Base-by-base conservation (phyloP, 2,797 vertebrate species). In the Chrosomus eos region DNA sequence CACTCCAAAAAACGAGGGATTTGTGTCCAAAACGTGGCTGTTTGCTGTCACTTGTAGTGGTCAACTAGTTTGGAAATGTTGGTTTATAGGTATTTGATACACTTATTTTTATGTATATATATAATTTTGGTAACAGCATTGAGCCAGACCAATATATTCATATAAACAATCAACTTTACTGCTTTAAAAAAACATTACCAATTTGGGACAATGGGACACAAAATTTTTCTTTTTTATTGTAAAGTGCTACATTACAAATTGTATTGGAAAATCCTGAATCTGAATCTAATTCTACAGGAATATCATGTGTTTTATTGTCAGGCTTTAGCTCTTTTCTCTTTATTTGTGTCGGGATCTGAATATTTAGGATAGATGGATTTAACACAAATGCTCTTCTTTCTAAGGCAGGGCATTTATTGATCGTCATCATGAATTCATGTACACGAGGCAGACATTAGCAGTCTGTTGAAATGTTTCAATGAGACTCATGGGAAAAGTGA, bases 401-500 rank as follows among this genome's bases (percentile, higher is more conserved):
- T 43, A 10, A 64, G 26, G 38, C 36, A 78, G 58, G 58, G 36
- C 38, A 79, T 33, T 79, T 23, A 31, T 33, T 48, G 58, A 11
- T 66, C 18, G 4, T 33, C 40, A 23, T 66, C 19, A 48, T 64
- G 26, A 66, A 66, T 79, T 66, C 40, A 28, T 48, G 21, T 31
- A 78, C 18, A 23, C 5, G 26, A 40, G 76, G 26, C 18, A 31
- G 38, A 31, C 10, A 2, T 64, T 58, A 64, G n/a, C 23, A 40
- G 75, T 62, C 40, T 48, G 38, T 45, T 66, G 7, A 81, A 31
- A 62, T 73, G 48, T 74, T 73, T 82, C 13, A 62, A 33, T 1
- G 1, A 62, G 26, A 73, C 68, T 80, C 84, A 80, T 64, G 68
- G 70, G 55, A 76, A 45, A 36, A 51, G 14, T 70, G 75, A 48